phyloP scores from a whole-genome alignment of 1,140 invertebrate species.

The Vollenhovia emeryi region DNA sequence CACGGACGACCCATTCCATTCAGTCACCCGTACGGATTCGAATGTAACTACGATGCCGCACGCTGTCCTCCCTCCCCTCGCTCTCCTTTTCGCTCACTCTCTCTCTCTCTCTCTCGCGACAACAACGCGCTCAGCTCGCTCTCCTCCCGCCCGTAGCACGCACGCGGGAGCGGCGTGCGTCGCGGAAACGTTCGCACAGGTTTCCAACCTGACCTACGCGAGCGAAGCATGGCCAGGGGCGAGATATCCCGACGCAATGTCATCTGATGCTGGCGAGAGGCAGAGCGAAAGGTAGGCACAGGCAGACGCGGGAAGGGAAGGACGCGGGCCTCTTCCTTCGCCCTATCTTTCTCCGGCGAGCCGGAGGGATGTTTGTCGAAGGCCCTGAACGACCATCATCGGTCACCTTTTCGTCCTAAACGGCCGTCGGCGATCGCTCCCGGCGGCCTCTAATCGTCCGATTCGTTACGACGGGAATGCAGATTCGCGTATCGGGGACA shows the following conservation, averaged over 20 bases:
- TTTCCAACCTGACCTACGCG: slow-evolving; percentile 74
- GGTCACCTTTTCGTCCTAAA: neutral
- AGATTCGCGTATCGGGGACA: neutral
- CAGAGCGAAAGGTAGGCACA: neutral
- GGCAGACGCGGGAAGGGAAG: neutral
- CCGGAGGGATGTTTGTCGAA: slow-evolving; percentile 1
- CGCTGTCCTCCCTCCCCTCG: neutral
- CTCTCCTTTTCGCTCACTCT: slow-evolving; percentile 31
- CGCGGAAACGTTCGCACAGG: slow-evolving; percentile 71
- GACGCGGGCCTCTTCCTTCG: neutral
- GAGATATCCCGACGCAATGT: slow-evolving; percentile 63
- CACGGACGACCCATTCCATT: slow-evolving; percentile 69
- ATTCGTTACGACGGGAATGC: neutral
- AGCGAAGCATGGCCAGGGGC: slow-evolving; percentile 64
- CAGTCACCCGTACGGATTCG: slow-evolving; percentile 70
- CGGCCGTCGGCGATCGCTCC: neutral
- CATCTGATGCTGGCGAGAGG: slow-evolving; percentile 44
- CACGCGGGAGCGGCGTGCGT: slow-evolving; percentile 43
- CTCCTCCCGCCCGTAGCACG: slow-evolving; percentile 47
- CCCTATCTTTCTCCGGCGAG: neutral
- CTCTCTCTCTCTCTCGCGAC: neutral
- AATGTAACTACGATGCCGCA: slow-evolving; percentile 59
- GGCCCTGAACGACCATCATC: slow-evolving; percentile 13
- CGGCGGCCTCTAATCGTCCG: neutral
- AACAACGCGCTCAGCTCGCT: neutral